Evolutionary conservation across 1,140 invertebrate genomes (phyloP), one percentile per base, ranked within the genome.

Genomic region (Trypoxylus dichotomus): DNA sequence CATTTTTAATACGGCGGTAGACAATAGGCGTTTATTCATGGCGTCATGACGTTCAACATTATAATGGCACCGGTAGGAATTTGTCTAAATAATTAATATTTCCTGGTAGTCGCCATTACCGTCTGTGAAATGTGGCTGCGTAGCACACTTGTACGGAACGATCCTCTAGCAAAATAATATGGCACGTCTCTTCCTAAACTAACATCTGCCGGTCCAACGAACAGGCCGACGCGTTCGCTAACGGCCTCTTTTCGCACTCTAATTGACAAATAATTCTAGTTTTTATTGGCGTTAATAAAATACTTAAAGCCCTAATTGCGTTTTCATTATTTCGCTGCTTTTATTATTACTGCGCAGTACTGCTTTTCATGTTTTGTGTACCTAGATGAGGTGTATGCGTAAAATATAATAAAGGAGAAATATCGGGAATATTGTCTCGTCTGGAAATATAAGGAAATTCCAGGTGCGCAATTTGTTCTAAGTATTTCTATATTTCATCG

Each of bases 231-330:
- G 60, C n/a, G 60, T 27, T 68, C 60, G 27, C 72, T 43, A 74
- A 74, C 72, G 27, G 19, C 72, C 60, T 68, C 60, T 68, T 68
- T 74, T 37, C 72, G 72, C 72, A 32, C 72, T 21, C 32, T 74
- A 74, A 74, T 74, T 74, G 72, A 74, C 37, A 74, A 74, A 74
- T 74, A 74, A 74, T 74, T 74, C 72, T 21, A 42, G 32, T 74
- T 74, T 74, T 74, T 74, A 74, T 74, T 74, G 72, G 13, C 29
- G 72, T 74, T 74, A 74, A 74, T 74, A 74, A 74, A 74, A 74
- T 43, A 74, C 72, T 74, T 74, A 32, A 74, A 74, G 13, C 15
- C 72, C n/a, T 74, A 74, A 74, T 74, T 74, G 72, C 41, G 29
- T 74, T 74, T 74, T 43, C 41, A 74, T 74, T 74, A 3, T 54